These are phyloP conservation scores for Ranitomeya variabilis DNA, from an alignment of 2,113 vertebrate genomes.

Conservation along the genomic window DNA sequence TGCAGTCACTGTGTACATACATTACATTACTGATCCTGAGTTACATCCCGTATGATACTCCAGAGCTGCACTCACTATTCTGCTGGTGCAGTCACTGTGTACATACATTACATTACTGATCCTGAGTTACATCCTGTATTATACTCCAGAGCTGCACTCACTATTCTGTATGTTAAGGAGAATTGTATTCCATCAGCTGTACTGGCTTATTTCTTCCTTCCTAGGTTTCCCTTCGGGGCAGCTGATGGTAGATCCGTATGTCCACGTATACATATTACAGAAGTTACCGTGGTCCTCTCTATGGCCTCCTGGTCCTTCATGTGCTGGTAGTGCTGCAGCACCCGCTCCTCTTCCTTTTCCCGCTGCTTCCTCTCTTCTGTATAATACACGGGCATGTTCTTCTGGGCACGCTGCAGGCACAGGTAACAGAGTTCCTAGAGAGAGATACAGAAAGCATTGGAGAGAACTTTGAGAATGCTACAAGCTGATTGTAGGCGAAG, in stretches of 20 bases:
- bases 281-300: constrained; percentile 69
- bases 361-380: constrained; percentile 67
- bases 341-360: constrained; percentile 69
- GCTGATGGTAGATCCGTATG: too few relatives aligned
- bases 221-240: too few relatives aligned
- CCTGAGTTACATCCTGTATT: background rate
- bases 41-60: too few relatives aligned
- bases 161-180: too few relatives aligned
- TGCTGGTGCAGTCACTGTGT: background rate
- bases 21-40: too few relatives aligned
- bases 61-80: too few relatives aligned
- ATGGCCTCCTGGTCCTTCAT: constrained; percentile 70
- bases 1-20: too few relatives aligned
- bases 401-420: constrained; percentile 78
- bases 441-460: background rate
- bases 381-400: constrained; percentile 68
- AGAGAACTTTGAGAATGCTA: background rate
- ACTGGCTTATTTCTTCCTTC: too few relatives aligned
- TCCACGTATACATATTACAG: background rate
- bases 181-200: too few relatives aligned
- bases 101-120: background rate
- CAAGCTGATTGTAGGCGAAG: too few relatives aligned
- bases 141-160: too few relatives aligned
- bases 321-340: constrained; percentile 70
- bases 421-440: constrained; percentile 82